Evolutionary conservation across 2,113 vertebrate species (phyloP), one percentile per base, ranked within the genome.

Genomic region (Candoia aspera): DNA sequence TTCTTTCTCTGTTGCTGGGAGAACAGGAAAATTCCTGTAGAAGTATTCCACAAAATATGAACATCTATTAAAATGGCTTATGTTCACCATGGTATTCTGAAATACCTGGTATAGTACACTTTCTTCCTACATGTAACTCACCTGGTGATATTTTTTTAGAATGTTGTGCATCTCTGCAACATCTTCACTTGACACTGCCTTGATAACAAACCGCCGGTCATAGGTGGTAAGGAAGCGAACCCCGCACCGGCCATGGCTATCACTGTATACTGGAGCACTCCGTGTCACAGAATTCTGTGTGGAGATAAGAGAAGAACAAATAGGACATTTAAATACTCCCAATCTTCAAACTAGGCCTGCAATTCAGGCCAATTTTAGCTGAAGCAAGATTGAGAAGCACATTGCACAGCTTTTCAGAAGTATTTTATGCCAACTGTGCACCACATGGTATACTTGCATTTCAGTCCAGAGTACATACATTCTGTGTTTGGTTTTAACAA

Each of bases 101-200:
- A 90, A 68, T 0, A 26, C 49, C 49, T 23, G n/a, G 13, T 2
- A 12, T n/a, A 11, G 55, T 86, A 24, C 21, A 49, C n/a, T 90
- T 54, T 29, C 93, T 29, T 49, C 84, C 33, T 83, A 19, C 89
- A 95, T 95, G 96, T 97, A 94, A 96, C 95, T 0, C 98, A 99
- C 99, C 98, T 99, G 99, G 94, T 99, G 99, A 96, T 99, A 99
- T 92, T 99, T 99, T 97, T 99, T 99, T 90, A 99, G 95, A 96
- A 99, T 99, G 98, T 99, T 99, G 98, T 99, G 99, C 99, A 99
- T 99, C 97, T 99, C 99, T 0, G 99, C 99, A 37, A 99, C 99
- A 55, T 99, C 99, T 97, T 99, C 99, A 0, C 99, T 99, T 9
- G 99, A 99, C 94, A 99, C 98, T 0, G 99, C 99, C 97, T 99